Conservation (phyloP, 1,140 invertebrate species). For the Adoxophyes honmai region DNA sequence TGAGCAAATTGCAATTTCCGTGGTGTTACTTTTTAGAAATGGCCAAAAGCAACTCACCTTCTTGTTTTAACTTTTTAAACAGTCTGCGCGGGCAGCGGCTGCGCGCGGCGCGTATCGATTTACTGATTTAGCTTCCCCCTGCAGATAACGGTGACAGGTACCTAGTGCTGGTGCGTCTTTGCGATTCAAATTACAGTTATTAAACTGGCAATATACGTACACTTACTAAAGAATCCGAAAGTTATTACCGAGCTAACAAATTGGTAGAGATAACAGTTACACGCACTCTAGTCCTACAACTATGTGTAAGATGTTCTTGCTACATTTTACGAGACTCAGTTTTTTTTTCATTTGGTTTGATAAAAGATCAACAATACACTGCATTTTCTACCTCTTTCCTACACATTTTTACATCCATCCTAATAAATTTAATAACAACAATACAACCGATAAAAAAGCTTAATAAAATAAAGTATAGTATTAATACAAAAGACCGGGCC, state of each 20-base stretch:
- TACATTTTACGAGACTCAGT: too few relatives aligned
- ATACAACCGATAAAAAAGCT: conserved; percentile 63
- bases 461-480: conserved; percentile 74
- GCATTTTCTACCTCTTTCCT: conserved; percentile 15
- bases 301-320: too few relatives aligned
- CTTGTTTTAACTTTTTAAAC: too few relatives aligned
- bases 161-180: conserved; percentile 33
- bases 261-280: too few relatives aligned
- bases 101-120: conserved; percentile 56
- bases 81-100: conserved; percentile 20
- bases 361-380: too few relatives aligned
- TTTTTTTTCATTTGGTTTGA: too few relatives aligned
- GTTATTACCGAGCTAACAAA: too few relatives aligned
- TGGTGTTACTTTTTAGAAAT: too few relatives aligned
- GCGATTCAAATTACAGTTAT: conserved; percentile 24
- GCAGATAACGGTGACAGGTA: conserved; percentile 58
- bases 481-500: conserved; percentile 65
- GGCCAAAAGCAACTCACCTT: background rate
- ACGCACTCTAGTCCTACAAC: too few relatives aligned
- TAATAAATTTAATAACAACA: conserved; percentile 36
- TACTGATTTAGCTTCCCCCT: conserved; percentile 68
- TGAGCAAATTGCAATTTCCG: too few relatives aligned
- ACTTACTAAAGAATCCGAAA: too few relatives aligned
- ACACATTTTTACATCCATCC: background rate
- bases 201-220: too few relatives aligned